Evolutionary conservation across 2,797 vertebrate genomes (phyloP).

Genomic region (Syngnathus acus): DNA sequence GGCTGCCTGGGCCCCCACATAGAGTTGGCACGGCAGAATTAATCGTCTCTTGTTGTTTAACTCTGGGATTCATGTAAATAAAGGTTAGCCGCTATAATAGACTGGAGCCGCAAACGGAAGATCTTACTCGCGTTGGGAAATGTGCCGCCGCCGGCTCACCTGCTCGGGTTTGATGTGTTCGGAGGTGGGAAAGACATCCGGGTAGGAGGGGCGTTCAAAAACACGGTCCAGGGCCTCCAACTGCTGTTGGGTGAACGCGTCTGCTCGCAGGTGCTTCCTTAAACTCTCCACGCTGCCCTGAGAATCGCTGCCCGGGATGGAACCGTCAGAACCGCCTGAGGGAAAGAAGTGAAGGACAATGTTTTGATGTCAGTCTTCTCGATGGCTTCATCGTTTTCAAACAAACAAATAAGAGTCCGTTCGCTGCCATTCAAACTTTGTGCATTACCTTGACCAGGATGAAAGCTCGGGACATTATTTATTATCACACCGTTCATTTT

Average conservation of each 20-base stretch:
- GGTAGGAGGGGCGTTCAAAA: constrained; percentile 96
- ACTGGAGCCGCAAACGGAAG: constrained; percentile 36
- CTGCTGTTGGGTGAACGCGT: constrained; percentile 99
- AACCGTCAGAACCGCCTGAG: constrained; percentile 94
- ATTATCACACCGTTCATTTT: too few species aligned
- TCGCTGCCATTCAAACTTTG: background rate
- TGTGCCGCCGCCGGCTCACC: constrained; percentile 63
- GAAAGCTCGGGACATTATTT: too few species aligned
- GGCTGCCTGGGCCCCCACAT: constrained; percentile 91
- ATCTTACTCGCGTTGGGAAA: background rate
- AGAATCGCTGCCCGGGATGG: constrained; percentile 95
- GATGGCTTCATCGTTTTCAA: too few species aligned
- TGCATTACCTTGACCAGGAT: background rate
- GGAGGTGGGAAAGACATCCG: constrained; percentile 95
- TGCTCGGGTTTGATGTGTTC: constrained; percentile 99
- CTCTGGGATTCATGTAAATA: constrained; percentile 99
- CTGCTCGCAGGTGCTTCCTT: constrained; percentile 97
- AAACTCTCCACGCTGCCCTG: constrained; percentile 99
- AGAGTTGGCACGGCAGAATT: constrained; percentile 93
- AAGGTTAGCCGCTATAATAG: constrained; percentile 96
- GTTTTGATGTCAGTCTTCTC: constrained; percentile 17
- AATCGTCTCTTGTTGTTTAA: constrained; percentile 99
- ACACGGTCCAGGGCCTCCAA: constrained; percentile 98
- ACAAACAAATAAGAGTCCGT: too few species aligned
- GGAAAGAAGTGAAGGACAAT: constrained; percentile 14